A percentile compares a stretch with the other conserved stretches of the same genome.
Evolutionary conservation across 2,113 vertebrate species (phyloP).

Genomic region (Calyptomena viridis): DNA sequence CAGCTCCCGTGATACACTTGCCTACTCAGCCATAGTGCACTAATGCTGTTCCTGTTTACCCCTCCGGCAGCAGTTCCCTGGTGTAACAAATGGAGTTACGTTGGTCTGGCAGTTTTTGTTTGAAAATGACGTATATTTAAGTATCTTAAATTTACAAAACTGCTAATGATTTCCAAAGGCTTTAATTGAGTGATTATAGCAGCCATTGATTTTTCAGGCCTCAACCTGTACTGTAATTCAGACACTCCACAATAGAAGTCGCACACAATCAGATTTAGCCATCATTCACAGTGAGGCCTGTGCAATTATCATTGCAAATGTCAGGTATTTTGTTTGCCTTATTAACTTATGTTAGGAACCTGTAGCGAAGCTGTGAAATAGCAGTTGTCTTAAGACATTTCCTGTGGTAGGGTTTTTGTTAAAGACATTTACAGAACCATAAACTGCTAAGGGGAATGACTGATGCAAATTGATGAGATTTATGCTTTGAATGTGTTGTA

Average conservation of each 20-base stretch:
- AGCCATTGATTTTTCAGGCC: conserved; percentile 38
- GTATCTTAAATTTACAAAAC: conserved; percentile 12
- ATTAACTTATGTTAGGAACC: neutral
- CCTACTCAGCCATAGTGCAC: neutral
- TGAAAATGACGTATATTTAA: neutral
- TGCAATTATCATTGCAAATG: neutral
- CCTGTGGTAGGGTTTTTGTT: neutral
- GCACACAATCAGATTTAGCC: neutral
- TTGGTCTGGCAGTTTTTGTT: neutral
- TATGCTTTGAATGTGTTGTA: neutral
- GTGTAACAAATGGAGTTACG: neutral
- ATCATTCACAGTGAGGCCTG: neutral
- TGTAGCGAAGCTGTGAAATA: conserved; percentile 7
- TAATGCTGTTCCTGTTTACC: neutral
- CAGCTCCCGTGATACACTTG: neutral
- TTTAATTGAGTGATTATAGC: conserved; percentile 38
- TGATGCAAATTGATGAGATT: neutral
- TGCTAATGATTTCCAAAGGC: conserved; percentile 9
- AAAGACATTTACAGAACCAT: conserved; percentile 2
- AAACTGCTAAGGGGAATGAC: neutral
- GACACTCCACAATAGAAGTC: neutral
- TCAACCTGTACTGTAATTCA: neutral
- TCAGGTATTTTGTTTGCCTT: conserved; percentile 8
- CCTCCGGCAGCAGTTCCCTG: neutral
- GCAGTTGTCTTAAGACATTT: neutral